A percentile compares a stretch with the other conserved stretches of the same genome.
These are phyloP conservation scores for Crocodylus rhombifer DNA, from an alignment of 2,797 vertebrate species.

Conservation along the genomic window DNA sequence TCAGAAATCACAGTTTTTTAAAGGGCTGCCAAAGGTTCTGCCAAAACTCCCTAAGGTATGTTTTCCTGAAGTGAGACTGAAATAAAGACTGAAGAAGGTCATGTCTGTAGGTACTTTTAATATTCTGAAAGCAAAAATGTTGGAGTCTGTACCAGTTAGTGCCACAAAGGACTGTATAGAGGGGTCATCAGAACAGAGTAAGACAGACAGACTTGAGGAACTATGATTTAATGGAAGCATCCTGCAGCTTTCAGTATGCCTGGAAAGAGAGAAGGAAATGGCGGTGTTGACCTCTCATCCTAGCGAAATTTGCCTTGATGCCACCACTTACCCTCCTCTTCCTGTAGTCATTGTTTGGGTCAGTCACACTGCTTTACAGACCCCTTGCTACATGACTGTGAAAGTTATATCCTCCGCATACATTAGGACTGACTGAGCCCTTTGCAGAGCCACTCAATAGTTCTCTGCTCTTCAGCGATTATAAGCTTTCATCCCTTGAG, in stretches of 20 bases:
- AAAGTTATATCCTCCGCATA: neutral
- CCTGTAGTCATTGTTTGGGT: neutral
- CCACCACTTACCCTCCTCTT: neutral
- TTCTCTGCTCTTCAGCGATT: neutral
- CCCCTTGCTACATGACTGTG: neutral
- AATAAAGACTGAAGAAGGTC: neutral
- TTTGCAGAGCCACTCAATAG: neutral
- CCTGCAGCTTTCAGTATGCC: neutral
- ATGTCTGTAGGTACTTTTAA: neutral
- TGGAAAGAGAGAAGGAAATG: neutral
- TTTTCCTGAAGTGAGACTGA: neutral
- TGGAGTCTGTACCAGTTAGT: neutral
- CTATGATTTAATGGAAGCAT: neutral
- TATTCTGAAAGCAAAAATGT: neutral
- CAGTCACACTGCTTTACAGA: constrained; percentile 1
- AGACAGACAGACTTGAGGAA: neutral
- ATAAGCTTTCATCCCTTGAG: neutral
- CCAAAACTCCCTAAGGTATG: constrained; percentile 96
- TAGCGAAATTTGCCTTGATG: neutral
- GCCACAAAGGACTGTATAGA: neutral
- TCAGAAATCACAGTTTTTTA: constrained; percentile 99
- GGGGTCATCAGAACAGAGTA: neutral
- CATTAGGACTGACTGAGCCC: neutral
- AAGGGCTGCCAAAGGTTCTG: constrained; percentile 97
- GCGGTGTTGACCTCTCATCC: neutral